Evolutionary conservation across 2,797 vertebrate genomes (phyloP).

Genomic region (Poecilia velifera): DNA sequence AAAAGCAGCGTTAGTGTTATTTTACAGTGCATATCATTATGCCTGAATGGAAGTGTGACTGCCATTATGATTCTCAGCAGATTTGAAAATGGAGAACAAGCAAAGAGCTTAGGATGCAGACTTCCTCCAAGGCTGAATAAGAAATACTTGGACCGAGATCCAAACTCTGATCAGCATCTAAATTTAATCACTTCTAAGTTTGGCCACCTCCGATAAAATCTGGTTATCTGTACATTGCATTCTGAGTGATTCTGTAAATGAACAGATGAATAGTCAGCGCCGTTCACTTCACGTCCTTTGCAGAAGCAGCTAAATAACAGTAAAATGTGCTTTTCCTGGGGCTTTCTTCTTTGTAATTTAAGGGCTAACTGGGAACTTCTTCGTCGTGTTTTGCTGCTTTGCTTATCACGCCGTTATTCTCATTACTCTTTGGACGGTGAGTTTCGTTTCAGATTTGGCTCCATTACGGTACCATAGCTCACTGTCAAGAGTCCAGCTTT

Average conservation of each 20-base stretch:
- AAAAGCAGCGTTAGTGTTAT: slow-evolving; percentile 39
- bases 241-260: background rate
- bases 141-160: background rate
- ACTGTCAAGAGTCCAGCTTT: slow-evolving; percentile 60
- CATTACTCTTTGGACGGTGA: slow-evolving; percentile 30
- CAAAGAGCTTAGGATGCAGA: background rate
- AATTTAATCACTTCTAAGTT: slow-evolving; percentile 13
- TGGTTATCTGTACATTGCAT: background rate
- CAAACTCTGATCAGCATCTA: slow-evolving; percentile 7
- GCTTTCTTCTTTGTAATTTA: slow-evolving; percentile 5
- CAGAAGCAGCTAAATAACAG: background rate
- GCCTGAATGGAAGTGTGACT: slow-evolving; percentile 43
- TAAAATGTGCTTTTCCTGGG: background rate
- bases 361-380: slow-evolving; percentile 18
- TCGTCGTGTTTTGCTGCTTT: slow-evolving; percentile 32
- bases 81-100: slow-evolving; percentile 27
- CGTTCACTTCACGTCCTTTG: background rate
- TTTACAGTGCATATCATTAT: slow-evolving; percentile 57
- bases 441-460: slow-evolving; percentile 25
- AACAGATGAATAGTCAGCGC: background rate
- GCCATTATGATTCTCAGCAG: slow-evolving; percentile 25
- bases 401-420: slow-evolving; percentile 17
- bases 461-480: slow-evolving; percentile 44
- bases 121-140: slow-evolving; percentile 9
- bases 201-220: background rate